Evolutionary conservation across 2,113 vertebrate species (phyloP).

Genomic region (Phyllopteryx taeniolatus): DNA sequence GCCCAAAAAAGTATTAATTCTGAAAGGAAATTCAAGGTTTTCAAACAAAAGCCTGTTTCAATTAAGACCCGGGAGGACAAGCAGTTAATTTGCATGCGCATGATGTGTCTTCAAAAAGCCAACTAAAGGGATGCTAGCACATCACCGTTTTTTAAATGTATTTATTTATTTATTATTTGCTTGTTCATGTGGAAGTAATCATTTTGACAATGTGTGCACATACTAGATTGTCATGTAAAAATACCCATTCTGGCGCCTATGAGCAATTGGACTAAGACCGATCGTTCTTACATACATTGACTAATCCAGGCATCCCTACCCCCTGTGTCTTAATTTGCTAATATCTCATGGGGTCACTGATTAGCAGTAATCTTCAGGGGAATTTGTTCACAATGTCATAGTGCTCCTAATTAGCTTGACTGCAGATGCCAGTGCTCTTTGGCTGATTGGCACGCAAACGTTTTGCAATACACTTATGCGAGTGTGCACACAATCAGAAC

Average conservation of each 20-base stretch:
- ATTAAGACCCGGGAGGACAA: no score
- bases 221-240: background rate
- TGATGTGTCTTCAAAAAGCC: no score
- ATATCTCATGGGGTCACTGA: conserved; percentile 10
- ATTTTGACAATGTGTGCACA: no score
- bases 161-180: no score
- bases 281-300: conserved; percentile 9
- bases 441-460: conserved; percentile 2
- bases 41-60: no score
- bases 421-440: background rate
- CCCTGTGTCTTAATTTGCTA: conserved; percentile 3
- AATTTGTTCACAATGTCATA: background rate
- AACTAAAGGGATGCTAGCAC: no score
- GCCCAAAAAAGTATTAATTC: no score
- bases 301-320: background rate
- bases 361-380: conserved; percentile 11
- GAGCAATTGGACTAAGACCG: background rate
- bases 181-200: no score
- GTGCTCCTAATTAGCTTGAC: background rate
- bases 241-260: background rate
- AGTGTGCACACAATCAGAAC: conserved; percentile 2
- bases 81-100: no score
- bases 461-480: background rate
- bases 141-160: no score
- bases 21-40: no score